Evolutionary conservation across 2,888 invertebrate genomes (phyloP).

Genomic region (Himalopsyche anomala): DNA sequence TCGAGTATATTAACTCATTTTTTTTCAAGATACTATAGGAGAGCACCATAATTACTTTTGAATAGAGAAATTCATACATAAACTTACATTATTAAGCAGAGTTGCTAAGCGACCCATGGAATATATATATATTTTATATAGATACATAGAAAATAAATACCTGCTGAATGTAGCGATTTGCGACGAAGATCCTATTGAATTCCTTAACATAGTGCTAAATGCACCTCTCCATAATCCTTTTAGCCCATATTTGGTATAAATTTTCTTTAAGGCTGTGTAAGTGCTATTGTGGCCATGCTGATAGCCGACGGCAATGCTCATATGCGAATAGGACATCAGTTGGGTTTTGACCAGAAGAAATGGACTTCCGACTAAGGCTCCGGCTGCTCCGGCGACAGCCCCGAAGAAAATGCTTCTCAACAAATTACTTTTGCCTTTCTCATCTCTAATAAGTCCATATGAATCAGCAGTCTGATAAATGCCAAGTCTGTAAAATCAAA

Average conservation of each 20-base stretch:
- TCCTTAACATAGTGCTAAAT: conserved; percentile 84
- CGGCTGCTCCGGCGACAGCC: conserved; percentile 86
- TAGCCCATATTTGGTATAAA: conserved; percentile 78
- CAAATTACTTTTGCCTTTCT: conserved; percentile 82
- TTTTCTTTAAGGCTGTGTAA: conserved; percentile 79
- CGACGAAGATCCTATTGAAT: conserved; percentile 89
- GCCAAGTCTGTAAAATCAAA: conserved; percentile 77
- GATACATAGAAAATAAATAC: conserved; percentile 68
- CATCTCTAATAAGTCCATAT: conserved; percentile 78
- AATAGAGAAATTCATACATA: neutral
- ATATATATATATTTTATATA: neutral
- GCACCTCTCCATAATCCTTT: conserved; percentile 84
- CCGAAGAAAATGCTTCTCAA: conserved; percentile 84
- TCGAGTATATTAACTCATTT: too few relatives aligned
- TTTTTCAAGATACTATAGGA: too few relatives aligned
- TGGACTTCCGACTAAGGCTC: conserved; percentile 89
- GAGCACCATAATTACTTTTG: too few relatives aligned
- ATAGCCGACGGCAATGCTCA: conserved; percentile 90
- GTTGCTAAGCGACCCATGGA: neutral
- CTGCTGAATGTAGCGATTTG: conserved; percentile 88
- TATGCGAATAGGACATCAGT: conserved; percentile 86
- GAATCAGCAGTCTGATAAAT: conserved; percentile 85
- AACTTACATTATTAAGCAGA: neutral
- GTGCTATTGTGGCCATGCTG: conserved; percentile 88
- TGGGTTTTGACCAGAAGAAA: conserved; percentile 94